A percentile compares a stretch with the other conserved stretches of the same genome.
Evolutionary conservation across 1,140 invertebrate genomes (phyloP).

Genomic region (Aphelenchoides fujianensis): DNA sequence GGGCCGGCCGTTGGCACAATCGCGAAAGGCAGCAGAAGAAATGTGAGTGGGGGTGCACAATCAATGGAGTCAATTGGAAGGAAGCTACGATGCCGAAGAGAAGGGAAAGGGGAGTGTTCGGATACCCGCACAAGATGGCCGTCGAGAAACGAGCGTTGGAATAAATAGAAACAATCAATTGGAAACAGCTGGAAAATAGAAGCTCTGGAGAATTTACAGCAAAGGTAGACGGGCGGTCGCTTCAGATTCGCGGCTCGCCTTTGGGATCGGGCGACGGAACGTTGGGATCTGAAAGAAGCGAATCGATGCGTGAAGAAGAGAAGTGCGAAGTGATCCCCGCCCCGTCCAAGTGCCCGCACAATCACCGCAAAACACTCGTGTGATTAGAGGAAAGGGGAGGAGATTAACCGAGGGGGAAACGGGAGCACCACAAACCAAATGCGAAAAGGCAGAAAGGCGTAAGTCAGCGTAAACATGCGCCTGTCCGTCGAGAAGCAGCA

Average conservation of each 20-base stretch:
- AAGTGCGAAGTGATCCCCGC: background rate
- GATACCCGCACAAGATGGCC: background rate
- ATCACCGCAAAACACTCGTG: too few species aligned
- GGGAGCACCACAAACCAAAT: background rate
- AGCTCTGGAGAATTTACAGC: background rate
- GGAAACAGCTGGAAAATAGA: too few species aligned
- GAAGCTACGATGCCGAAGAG: too few species aligned
- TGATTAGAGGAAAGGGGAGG: too few species aligned
- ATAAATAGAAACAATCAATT: too few species aligned
- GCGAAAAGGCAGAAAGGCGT: background rate
- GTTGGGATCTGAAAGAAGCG: constrained; percentile 19
- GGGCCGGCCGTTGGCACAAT: too few species aligned
- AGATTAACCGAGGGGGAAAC: too few species aligned
- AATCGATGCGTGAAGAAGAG: constrained; percentile 6
- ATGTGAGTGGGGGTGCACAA: too few species aligned
- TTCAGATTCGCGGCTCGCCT: background rate
- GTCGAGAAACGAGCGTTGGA: background rate
- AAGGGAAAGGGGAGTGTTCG: too few species aligned
- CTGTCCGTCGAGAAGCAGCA: background rate
- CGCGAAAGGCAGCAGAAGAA: too few species aligned
- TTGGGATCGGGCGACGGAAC: constrained; percentile 20
- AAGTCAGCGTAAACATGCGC: background rate
- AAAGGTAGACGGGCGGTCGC: background rate
- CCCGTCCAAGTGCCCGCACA: too few species aligned
- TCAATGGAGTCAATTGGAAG: too few species aligned